Evolutionary conservation across 1,140 invertebrate species (phyloP), one percentile per base, ranked within the genome.

Genomic region (Homarus americanus): DNA sequence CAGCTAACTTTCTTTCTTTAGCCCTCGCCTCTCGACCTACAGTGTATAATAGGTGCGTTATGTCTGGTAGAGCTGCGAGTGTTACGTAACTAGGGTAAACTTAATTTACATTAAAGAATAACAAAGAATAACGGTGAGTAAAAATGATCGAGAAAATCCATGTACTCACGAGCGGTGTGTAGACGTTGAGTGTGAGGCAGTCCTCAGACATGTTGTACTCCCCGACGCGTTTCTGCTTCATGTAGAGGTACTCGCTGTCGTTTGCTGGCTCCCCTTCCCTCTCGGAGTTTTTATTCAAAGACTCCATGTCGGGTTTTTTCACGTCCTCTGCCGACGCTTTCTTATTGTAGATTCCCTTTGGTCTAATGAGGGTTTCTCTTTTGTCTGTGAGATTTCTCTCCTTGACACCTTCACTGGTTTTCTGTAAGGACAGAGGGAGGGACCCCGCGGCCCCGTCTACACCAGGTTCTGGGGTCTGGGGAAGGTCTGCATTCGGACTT

Each of bases 131-230:
- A 15, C 20, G 12, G 28, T 32, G 20, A 0, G 44, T 15, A 32
- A 63, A 32, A 63, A 12, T 38, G 53, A 63, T 28, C 4, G 38
- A n/a, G 20, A 17, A 10, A 28, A 40, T 49, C 69, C 34, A 20
- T 75, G 38, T 91, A 91, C 93, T 93, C 82, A 93, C 93, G 83
- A 93, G 69, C 12, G 93, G 93, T 0, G 92, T 92, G 66, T 94
- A 94, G 80, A 94, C 92, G 80, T 94, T 94, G 32, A 94, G 83
- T 10, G 93, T 93, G 28, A 94, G 93, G 85, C 94, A 94, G 83
- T 94, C 94, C 90, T 94, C 94, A 58, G 93, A 93, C 93, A 93
- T 93, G 41, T 86, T 58, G 92, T 94, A 94, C n/a, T 91, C 80
- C 7, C 89, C 53, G 20, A 91, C 76, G 53, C 63, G 75, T 34